These are phyloP conservation scores for Chaetophractus vellerosus DNA, from an alignment of 2,797 vertebrate genomes.

Conservation along the genomic window DNA sequence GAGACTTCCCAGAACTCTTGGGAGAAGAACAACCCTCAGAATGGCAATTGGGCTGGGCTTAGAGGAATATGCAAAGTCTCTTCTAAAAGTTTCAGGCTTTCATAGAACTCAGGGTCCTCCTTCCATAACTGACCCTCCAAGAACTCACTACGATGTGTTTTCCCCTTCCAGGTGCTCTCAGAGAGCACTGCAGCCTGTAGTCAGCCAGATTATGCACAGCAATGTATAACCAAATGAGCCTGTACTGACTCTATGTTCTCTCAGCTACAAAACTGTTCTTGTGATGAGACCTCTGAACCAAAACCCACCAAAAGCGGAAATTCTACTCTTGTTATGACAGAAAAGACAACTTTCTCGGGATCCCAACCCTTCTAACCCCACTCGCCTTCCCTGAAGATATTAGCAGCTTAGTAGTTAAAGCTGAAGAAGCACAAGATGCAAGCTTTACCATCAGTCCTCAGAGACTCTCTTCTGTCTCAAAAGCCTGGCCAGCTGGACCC, in stretches of 20 bases:
- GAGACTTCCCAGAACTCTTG: not conserved
- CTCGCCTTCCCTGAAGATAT: not conserved
- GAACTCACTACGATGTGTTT: not conserved
- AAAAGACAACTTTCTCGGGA: not conserved
- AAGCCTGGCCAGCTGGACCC: not conserved
- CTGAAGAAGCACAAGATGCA: not conserved
- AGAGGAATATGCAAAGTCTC: not conserved
- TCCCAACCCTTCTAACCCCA: not conserved
- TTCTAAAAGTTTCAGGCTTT: not conserved
- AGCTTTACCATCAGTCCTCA: not conserved
- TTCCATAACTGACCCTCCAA: not conserved
- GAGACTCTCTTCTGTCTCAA: not conserved
- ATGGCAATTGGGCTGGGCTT: not conserved
- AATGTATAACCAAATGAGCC: not conserved
- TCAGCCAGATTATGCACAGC: not conserved
- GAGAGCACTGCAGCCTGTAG: not conserved
- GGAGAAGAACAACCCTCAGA: not conserved
- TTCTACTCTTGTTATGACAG: not conserved
- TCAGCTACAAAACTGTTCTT: not conserved
- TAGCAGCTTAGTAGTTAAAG: not conserved
- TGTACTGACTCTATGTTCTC: not conserved
- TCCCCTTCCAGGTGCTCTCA: not conserved
- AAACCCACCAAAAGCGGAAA: not conserved
- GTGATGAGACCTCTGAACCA: not conserved
- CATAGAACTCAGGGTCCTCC: too few species aligned